phyloP scores from a whole-genome alignment of 2,888 invertebrate species.

The Drosophila villosipedis region DNA sequence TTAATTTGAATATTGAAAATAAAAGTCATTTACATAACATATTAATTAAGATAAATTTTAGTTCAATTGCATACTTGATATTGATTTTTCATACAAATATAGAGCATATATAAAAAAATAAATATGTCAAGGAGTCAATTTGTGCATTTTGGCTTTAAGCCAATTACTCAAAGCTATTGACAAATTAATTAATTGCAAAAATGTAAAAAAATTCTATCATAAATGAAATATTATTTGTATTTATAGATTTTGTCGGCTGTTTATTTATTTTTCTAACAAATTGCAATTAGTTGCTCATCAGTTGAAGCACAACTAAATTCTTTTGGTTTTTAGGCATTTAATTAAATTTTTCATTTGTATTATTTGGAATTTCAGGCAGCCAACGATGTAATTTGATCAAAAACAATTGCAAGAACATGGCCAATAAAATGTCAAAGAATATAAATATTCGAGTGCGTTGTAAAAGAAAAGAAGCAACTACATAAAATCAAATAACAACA shows the following conservation, averaged over 20 bases:
- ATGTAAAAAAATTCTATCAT: not conserved
- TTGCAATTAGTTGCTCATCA: constrained; percentile 28
- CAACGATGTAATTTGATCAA: not conserved
- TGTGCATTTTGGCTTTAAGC: not conserved
- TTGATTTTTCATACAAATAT: not conserved
- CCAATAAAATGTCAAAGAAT: constrained; percentile 5
- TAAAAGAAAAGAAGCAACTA: constrained; percentile 14
- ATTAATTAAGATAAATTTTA: not conserved
- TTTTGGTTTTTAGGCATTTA: constrained; percentile 2
- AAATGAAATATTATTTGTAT: constrained; percentile 18
- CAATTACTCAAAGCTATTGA: not conserved
- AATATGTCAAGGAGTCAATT: not conserved
- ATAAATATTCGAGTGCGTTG: not conserved
- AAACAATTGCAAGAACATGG: constrained; percentile 12
- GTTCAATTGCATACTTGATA: not conserved
- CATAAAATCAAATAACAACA: constrained; percentile 55
- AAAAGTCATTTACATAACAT: not conserved
- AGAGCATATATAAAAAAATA: not conserved
- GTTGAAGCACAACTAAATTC: not conserved
- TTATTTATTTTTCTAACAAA: constrained; percentile 28
- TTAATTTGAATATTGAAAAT: not conserved
- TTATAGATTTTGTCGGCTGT: not conserved
- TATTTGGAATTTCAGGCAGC: not conserved
- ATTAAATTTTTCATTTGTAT: constrained; percentile 23
- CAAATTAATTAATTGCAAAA: not conserved